phyloP scores from a whole-genome alignment of 2,888 invertebrate species.

The Nomada goodeniana region DNA sequence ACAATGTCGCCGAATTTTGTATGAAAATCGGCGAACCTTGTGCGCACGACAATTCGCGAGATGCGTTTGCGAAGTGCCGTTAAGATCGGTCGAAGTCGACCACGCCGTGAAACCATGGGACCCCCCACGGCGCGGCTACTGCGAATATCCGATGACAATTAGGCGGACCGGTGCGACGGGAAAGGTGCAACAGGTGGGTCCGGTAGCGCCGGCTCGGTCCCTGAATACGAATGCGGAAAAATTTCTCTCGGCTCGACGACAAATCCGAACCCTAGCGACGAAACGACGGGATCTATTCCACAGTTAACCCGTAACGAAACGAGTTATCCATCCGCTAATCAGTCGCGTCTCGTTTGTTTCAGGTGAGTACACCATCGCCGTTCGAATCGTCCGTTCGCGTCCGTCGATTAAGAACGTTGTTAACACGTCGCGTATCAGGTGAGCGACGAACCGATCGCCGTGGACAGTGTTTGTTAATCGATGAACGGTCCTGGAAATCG shows the following conservation, averaged over 20 bases:
- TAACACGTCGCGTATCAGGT: neutral
- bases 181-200: conserved; percentile 46
- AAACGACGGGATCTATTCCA: too few relatives aligned
- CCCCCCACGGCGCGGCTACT: too few relatives aligned
- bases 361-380: conserved; percentile 44
- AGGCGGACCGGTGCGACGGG: neutral
- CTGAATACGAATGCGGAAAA: neutral
- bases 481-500: too few relatives aligned
- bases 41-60: too few relatives aligned
- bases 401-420: too few relatives aligned
- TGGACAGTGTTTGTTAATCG: too few relatives aligned
- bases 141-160: conserved; percentile 7
- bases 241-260: neutral
- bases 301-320: too few relatives aligned
- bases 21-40: too few relatives aligned
- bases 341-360: conserved; percentile 24
- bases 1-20: too few relatives aligned
- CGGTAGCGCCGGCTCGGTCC: conserved; percentile 5
- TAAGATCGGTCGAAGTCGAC: too few relatives aligned
- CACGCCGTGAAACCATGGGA: too few relatives aligned
- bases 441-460: conserved; percentile 3
- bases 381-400: neutral
- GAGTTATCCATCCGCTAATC: neutral
- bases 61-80: neutral
- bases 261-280: too few relatives aligned